Evolutionary conservation across 2,888 invertebrate species (phyloP), one percentile per base, ranked within the genome.

Genomic region (Scaptomyza parva): DNA sequence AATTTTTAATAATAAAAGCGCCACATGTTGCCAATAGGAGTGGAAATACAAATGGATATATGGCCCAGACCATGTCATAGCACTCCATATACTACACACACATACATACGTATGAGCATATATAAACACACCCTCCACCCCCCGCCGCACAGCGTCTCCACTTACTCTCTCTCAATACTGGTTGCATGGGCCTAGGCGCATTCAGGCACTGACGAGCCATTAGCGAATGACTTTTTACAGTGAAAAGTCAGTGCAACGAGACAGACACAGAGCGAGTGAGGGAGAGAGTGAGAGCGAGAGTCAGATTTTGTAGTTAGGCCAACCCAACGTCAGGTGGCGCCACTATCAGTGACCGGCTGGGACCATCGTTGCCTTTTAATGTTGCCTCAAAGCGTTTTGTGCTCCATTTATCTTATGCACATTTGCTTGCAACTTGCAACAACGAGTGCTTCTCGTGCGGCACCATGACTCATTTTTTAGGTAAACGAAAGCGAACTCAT

Each of bases 1-100:
- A 86, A 88, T 85, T 85, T 85, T 88, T 85, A 88, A 88, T 88
- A 85, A 85, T 88, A 85, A 85, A 85, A 88, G 86, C 84, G 63
- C 88, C 88, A 85, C 81, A 85, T 85, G 85, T 86, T 85, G 85
- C 84, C 84, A 84, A 84, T 84, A 76, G 70, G 67, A 87, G 73
- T 69, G 79, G 71, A 85, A 72, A 81, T 72, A 77, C 66, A 78
- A 75, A 77, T 76, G 79, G 76, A 69, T 69, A 58, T 48, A 35
- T 35, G 35, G 62, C 52, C 44, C 57, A 64, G 60, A 63, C 62
- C 66, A 55, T 62, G 55, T 62, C 70, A 70, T 66, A 48, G 72
- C 53, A 57, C 58, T 65, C 57, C 72, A 48, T 55, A 41, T 37
- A 48, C 20, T 20, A 17, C 43, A 9, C 9, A 35, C 44, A 2